Conservation (phyloP, 2,888 invertebrate genomes). For the Hydrotaea diabolus region DNA sequence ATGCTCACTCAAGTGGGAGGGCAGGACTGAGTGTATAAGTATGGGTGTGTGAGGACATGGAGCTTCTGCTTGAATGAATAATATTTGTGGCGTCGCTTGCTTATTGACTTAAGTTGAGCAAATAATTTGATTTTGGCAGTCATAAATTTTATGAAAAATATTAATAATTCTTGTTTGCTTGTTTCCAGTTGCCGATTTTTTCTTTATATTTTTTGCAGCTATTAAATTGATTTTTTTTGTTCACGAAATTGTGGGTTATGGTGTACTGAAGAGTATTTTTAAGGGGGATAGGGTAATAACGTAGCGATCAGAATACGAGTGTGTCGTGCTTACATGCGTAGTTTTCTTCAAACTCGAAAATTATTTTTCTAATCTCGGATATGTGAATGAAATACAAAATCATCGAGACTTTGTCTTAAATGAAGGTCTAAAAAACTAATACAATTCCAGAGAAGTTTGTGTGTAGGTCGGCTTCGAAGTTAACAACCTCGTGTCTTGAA, state of each 20-base stretch:
- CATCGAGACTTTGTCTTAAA: too few species aligned
- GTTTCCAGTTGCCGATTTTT: background rate
- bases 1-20: constrained; percentile 5
- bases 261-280: too few species aligned
- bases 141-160: constrained; percentile 48
- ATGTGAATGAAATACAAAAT: too few species aligned
- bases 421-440: too few species aligned
- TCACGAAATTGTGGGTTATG: background rate
- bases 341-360: too few species aligned
- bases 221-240: background rate
- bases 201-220: constrained; percentile 7
- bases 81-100: constrained; percentile 57
- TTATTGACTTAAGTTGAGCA: constrained; percentile 58
- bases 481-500: too few species aligned
- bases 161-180: constrained; percentile 34
- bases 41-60: constrained; percentile 26
- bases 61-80: constrained; percentile 57
- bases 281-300: too few species aligned
- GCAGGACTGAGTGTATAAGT: background rate
- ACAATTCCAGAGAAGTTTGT: too few species aligned
- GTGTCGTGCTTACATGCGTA: too few species aligned
- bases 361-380: too few species aligned
- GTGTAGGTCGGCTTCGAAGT: too few species aligned
- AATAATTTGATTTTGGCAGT: constrained; percentile 46
- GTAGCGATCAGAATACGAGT: too few species aligned